Evolutionary conservation across 2,797 vertebrate species (phyloP), one percentile per base, ranked within the genome.

Genomic region (Gadopsis marmoratus): DNA sequence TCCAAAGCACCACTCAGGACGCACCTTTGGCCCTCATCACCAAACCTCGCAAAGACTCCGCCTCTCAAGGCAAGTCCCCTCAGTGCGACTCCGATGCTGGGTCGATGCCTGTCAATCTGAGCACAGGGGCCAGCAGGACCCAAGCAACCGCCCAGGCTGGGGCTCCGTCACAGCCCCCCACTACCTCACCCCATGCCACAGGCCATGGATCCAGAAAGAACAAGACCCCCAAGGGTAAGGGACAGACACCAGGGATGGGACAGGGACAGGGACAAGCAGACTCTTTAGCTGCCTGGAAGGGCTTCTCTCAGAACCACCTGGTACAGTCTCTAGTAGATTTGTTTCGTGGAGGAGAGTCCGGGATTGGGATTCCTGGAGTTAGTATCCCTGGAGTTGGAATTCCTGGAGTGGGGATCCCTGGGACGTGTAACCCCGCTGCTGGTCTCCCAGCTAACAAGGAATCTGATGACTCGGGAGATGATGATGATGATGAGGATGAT

Each of bases 1-100:
- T 97, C 96, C 98, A 98, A 91, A 98, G 96, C 89, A 96, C 97
- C 94, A 96, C 98, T 95, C 98, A 99, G 95, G 98, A 99, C 89
- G 96, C 96, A 91, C 98, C 98, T 86, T 93, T 99, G 92, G 97
- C 97, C 90, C 97, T 99, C 91, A 99, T 97, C 89, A 97, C 96
- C 91, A 99, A 99, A 96, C 94, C 95, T 90, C 97, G 96, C 94
- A 94, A 96, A 77, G 93, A 93, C 84, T 86, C 88, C 43, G 85
- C 89, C 84, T 86, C 89, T 69, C 96, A 96, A 87, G 92, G 89
- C 93, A 97, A 96, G 94, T 94, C 86, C 91, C 69, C 86, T 96
- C 97, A 88, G 95, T 91, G 63, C 48, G 88, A 88, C 76, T 91
- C 95, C 23, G 88, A 96, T 67, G 86, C 94, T 21, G 91, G 91